Conservation (phyloP, 2,888 invertebrate species). For the Ornithoptera alexandrae region DNA sequence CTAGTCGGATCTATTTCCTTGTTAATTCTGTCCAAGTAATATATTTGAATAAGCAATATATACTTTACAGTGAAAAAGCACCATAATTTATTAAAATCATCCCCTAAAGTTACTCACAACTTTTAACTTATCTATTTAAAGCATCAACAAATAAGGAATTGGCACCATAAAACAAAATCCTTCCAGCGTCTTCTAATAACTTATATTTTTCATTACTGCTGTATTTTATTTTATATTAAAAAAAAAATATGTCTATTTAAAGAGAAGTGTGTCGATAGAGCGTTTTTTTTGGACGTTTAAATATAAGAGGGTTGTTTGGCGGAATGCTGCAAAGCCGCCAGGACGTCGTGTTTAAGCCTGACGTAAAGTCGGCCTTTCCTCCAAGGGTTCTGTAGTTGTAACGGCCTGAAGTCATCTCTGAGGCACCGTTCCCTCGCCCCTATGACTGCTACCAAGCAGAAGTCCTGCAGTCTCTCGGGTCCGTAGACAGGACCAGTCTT, state of each 20-base stretch:
- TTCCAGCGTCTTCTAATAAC: conserved; percentile 30
- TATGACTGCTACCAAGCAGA: conserved; percentile 96
- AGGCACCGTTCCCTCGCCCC: conserved; percentile 96
- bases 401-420: conserved; percentile 95
- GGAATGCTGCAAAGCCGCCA: conserved; percentile 93
- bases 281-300: conserved; percentile 44
- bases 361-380: conserved; percentile 95
- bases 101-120: conserved; percentile 68
- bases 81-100: conserved; percentile 66
- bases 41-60: conserved; percentile 33
- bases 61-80: conserved; percentile 57
- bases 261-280: background rate
- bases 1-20: conserved; percentile 12
- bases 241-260: conserved; percentile 16
- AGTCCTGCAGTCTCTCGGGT: conserved; percentile 90
- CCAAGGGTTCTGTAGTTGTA: conserved; percentile 97
- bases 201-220: conserved; percentile 1
- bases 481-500: conserved; percentile 92
- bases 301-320: conserved; percentile 88
- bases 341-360: conserved; percentile 92
- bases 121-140: conserved; percentile 66
- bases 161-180: conserved; percentile 65
- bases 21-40: conserved; percentile 2
- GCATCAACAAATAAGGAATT: conserved; percentile 67
- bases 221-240: background rate